phyloP scores from a whole-genome alignment of 2,797 vertebrate species.

The Cuculus canorus region DNA sequence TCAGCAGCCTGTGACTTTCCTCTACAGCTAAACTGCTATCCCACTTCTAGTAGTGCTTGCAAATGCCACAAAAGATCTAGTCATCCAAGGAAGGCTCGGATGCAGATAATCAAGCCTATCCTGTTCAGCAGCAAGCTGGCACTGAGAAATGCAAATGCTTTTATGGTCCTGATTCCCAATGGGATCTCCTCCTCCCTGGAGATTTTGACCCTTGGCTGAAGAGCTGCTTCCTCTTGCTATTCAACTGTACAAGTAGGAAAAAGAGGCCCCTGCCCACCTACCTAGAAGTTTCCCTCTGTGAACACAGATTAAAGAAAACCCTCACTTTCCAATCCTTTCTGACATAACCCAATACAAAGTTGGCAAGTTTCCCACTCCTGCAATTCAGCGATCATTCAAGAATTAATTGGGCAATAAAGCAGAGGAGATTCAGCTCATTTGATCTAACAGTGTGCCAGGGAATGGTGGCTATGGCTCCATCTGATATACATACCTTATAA shows the following conservation, averaged over 20 bases:
- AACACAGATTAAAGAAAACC: conserved; percentile 37
- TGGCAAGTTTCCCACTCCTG: conserved; percentile 30
- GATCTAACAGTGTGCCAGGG: conserved; percentile 56
- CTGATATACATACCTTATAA: conserved; percentile 60
- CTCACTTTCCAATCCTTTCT: conserved; percentile 13
- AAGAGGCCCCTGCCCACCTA: conserved; percentile 40
- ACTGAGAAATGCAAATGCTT: not conserved
- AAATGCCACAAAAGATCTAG: not conserved
- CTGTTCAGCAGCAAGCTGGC: not conserved
- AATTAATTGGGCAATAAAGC: conserved; percentile 68
- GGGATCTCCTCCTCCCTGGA: not conserved
- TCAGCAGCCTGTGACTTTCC: not conserved
- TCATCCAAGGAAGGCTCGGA: not conserved
- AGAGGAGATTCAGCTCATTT: conserved; percentile 65
- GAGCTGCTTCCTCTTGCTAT: not conserved
- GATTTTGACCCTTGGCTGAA: not conserved
- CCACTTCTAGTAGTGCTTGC: not conserved
- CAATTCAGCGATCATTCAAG: conserved; percentile 26
- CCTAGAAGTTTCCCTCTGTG: conserved; percentile 36
- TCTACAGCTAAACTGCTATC: not conserved
- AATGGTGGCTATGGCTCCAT: conserved; percentile 52
- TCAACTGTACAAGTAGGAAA: not conserved
- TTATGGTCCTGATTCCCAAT: not conserved
- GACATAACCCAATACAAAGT: conserved; percentile 3
- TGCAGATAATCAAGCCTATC: not conserved